A percentile compares a stretch with the other conserved stretches of the same genome.
Conservation (phyloP, 2,888 invertebrate species). For the Habroteleia sp. region DNA sequence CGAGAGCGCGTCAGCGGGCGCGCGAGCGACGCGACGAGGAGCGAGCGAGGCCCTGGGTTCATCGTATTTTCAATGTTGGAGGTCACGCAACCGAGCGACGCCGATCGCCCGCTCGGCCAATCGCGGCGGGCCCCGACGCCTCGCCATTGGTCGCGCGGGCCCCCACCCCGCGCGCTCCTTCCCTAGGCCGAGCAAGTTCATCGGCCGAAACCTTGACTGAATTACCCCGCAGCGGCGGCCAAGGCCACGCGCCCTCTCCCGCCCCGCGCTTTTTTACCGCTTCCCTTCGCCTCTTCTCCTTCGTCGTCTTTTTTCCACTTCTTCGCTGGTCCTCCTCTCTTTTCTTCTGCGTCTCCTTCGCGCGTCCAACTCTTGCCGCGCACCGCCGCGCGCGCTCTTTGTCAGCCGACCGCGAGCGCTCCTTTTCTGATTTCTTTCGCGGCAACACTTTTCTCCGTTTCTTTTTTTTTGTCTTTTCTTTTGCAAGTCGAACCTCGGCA, state of each 20-base stretch:
- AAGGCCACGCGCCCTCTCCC: constrained; percentile 84
- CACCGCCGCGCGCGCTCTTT: too few species aligned
- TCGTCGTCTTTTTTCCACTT: neutral
- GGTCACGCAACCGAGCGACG: constrained; percentile 87
- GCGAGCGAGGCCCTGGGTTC: constrained; percentile 84
- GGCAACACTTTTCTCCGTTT: too few species aligned
- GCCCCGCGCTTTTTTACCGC: constrained; percentile 60
- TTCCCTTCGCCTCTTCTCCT: neutral
- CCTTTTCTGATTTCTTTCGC: too few species aligned
- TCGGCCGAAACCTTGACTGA: constrained; percentile 93
- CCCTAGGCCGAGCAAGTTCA: constrained; percentile 84
- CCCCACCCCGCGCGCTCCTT: constrained; percentile 67
- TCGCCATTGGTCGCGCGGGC: constrained; percentile 66
- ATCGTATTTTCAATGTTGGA: constrained; percentile 90
- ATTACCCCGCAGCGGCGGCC: constrained; percentile 87
- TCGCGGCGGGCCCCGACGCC: constrained; percentile 73
- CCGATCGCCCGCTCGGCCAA: constrained; percentile 79
- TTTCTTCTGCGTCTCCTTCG: too few species aligned
- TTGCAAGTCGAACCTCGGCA: too few species aligned
- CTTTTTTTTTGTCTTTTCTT: too few species aligned
- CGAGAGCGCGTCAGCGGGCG: constrained; percentile 56
- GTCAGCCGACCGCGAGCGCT: too few species aligned
- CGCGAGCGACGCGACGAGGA: constrained; percentile 67
- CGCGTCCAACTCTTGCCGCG: too few species aligned
- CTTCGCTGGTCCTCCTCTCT: neutral